Conservation (phyloP, 2,113 vertebrate genomes). For the Telmatochromis sp. region DNA sequence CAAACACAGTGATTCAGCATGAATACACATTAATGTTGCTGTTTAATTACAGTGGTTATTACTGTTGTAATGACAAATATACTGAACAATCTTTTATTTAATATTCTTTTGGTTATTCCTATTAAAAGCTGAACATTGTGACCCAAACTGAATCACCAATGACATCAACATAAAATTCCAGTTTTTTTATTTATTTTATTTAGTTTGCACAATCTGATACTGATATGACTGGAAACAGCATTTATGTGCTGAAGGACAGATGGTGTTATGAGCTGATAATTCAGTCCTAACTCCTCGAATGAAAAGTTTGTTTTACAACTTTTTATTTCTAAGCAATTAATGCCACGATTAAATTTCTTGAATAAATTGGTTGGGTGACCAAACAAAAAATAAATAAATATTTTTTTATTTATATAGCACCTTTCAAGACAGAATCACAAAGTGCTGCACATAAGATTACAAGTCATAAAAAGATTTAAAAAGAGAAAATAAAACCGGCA, state of each 20-base stretch:
- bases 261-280: background rate
- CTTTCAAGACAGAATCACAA: too few relatives aligned
- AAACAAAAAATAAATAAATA: background rate
- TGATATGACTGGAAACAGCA: background rate
- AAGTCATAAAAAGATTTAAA: too few relatives aligned
- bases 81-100: background rate
- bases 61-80: background rate
- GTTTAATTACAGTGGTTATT: background rate
- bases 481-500: accelerated
- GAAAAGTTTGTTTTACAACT: background rate
- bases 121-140: background rate
- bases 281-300: background rate
- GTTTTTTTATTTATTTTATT: background rate
- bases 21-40: background rate
- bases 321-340: background rate
- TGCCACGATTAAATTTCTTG: background rate
- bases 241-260: background rate
- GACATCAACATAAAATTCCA: background rate
- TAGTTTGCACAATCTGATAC: background rate
- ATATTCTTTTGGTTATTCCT: background rate
- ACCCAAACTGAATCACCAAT: background rate
- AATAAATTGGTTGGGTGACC: background rate
- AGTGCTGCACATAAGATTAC: too few relatives aligned
- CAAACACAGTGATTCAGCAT: background rate
- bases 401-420: too few relatives aligned